phyloP scores from a whole-genome alignment of 2,797 vertebrate genomes.

The Pempheris klunzingeri region DNA sequence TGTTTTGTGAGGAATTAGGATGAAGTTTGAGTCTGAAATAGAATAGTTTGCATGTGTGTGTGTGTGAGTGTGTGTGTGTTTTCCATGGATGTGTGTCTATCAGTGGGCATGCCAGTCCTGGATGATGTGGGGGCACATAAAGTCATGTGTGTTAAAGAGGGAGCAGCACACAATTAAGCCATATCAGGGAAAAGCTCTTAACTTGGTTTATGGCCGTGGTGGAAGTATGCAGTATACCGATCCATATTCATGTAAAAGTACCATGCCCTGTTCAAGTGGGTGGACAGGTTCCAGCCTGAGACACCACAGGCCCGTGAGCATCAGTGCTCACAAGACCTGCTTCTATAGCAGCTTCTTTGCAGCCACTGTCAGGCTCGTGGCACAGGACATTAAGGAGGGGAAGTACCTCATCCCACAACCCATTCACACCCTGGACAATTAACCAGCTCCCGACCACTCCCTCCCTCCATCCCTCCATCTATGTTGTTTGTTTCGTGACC shows the following conservation, averaged over 20 bases:
- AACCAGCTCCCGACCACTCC: too few relatives aligned
- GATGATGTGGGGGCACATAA: not conserved
- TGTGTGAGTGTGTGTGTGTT: conserved; percentile 25
- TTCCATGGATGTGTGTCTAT: not conserved
- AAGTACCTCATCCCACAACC: too few relatives aligned
- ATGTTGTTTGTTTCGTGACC: too few relatives aligned
- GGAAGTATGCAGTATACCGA: not conserved
- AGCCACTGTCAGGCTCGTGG: too few relatives aligned
- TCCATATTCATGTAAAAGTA: not conserved
- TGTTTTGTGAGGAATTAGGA: conserved; percentile 65
- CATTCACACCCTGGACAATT: too few relatives aligned
- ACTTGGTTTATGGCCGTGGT: not conserved
- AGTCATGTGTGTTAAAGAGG: conserved; percentile 10
- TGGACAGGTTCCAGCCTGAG: too few relatives aligned
- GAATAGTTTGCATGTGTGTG: conserved; percentile 42
- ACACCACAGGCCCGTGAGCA: too few relatives aligned
- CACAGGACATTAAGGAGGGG: too few relatives aligned
- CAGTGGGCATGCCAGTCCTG: not conserved
- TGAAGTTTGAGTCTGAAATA: conserved; percentile 54
- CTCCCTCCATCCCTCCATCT: too few relatives aligned
- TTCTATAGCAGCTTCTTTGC: too few relatives aligned
- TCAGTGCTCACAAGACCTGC: too few relatives aligned
- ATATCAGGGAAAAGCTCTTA: not conserved
- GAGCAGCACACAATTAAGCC: conserved; percentile 25
- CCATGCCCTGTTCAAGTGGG: too few relatives aligned